These are phyloP conservation scores for Pyrgilauda ruficollis DNA, from an alignment of 2,113 vertebrate species.

Conservation along the genomic window DNA sequence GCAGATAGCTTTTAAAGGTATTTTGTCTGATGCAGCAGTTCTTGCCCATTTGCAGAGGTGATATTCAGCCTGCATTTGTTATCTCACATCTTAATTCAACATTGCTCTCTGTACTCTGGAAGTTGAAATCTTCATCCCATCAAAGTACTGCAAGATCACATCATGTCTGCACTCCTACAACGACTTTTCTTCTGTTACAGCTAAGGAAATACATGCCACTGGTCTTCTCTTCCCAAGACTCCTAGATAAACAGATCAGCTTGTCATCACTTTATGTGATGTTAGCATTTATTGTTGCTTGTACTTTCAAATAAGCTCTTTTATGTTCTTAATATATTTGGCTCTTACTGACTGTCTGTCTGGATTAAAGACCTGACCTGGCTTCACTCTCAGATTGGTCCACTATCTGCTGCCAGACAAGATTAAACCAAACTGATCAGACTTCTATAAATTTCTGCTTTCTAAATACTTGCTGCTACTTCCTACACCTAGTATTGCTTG, in stretches of 20 bases:
- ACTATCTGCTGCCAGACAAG: not conserved
- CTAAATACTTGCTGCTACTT: not conserved
- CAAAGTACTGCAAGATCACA: not conserved
- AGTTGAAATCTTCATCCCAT: not conserved
- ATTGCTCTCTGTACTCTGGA: not conserved
- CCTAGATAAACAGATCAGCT: not conserved
- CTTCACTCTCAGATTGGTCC: not conserved
- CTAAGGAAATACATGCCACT: not conserved
- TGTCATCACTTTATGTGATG: not conserved
- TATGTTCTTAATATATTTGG: not conserved
- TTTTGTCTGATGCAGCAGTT: not conserved
- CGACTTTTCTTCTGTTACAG: not conserved
- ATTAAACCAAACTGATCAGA: not conserved
- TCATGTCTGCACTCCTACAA: not conserved
- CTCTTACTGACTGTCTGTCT: not conserved
- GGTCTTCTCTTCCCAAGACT: not conserved
- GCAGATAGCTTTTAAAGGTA: not conserved
- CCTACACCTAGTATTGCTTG: not conserved
- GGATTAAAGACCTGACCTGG: not conserved
- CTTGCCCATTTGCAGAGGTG: not conserved
- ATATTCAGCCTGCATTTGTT: not conserved
- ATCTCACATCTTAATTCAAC: not conserved
- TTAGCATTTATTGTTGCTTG: not conserved
- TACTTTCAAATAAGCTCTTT: not conserved
- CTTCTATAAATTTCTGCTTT: not conserved